phyloP scores from a whole-genome alignment of 1,140 invertebrate genomes.

The Ceratina calcarata region DNA sequence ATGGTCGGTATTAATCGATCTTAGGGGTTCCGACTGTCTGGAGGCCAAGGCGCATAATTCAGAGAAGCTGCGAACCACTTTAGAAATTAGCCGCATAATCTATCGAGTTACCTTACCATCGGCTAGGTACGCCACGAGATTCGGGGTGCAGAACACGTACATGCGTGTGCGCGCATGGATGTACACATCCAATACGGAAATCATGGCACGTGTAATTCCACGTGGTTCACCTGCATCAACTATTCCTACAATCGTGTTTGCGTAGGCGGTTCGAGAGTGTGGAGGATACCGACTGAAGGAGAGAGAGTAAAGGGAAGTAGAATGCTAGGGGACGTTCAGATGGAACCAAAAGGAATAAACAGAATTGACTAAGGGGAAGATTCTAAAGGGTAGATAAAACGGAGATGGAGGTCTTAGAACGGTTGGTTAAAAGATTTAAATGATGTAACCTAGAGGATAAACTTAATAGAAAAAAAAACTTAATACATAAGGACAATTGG shows the following conservation, averaged over 20 bases:
- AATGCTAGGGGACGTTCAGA: neutral
- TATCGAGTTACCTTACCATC: constrained; percentile 66
- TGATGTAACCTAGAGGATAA: too few species aligned
- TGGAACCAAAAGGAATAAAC: neutral
- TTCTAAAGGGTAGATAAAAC: neutral
- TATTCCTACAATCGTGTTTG: constrained; percentile 12
- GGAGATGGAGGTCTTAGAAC: neutral
- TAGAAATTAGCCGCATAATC: constrained; percentile 75
- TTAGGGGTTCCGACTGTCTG: constrained; percentile 38
- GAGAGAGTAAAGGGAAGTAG: too few species aligned
- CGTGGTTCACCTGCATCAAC: constrained; percentile 15
- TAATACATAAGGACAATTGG: too few species aligned
- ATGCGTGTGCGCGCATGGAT: neutral
- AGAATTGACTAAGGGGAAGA: neutral
- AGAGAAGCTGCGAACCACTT: constrained; percentile 66
- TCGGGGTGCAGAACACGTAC: neutral
- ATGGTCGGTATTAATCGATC: constrained; percentile 66
- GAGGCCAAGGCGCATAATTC: constrained; percentile 69
- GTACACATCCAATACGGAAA: neutral
- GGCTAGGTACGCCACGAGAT: neutral
- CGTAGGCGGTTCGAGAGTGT: neutral
- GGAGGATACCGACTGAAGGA: neutral
- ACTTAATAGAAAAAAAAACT: too few species aligned
- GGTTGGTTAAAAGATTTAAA: neutral
- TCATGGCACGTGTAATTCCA: constrained; percentile 31